These are phyloP conservation scores for Diadumene lineata DNA, from an alignment of 92 coral and sea anemone genomes.

Conservation along the genomic window DNA sequence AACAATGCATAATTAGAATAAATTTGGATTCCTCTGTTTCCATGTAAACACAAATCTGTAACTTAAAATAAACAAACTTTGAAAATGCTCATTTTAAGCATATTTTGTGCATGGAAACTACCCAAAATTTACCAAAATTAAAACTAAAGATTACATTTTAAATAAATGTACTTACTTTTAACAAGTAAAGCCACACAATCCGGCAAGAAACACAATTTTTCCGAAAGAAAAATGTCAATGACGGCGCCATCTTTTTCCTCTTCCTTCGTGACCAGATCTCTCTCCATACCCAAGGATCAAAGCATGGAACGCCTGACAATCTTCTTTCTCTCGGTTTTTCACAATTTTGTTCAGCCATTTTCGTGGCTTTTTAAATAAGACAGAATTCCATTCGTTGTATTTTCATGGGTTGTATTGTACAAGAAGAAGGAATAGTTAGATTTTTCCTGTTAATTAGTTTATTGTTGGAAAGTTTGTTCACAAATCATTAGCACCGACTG, in stretches of 20 bases:
- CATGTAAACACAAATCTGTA: background rate
- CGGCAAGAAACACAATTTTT: conserved; percentile 63
- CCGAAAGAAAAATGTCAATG: conserved; percentile 46
- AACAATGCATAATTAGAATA: background rate
- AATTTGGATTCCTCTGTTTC: background rate
- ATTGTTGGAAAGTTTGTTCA: too few species aligned
- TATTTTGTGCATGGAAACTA: background rate
- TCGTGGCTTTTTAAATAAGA: background rate
- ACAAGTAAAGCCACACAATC: conserved; percentile 59
- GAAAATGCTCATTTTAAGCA: background rate
- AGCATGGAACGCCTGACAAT: conserved; percentile 30
- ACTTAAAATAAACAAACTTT: background rate
- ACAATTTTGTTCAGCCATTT: background rate
- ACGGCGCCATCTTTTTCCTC: conserved; percentile 63
- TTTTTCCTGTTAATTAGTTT: too few species aligned
- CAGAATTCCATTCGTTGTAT: too few species aligned
- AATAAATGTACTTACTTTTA: conserved; percentile 41
- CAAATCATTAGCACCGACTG: too few species aligned
- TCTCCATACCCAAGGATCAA: conserved; percentile 33
- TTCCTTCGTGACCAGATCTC: conserved; percentile 39
- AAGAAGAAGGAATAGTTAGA: too few species aligned
- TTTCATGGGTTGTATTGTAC: too few species aligned
- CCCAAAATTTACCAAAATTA: background rate
- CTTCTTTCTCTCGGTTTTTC: background rate
- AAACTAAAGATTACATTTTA: background rate